Evolutionary conservation across 2,888 invertebrate species (phyloP), one percentile per base, ranked within the genome.

Genomic region (Drosophila prolongata): DNA sequence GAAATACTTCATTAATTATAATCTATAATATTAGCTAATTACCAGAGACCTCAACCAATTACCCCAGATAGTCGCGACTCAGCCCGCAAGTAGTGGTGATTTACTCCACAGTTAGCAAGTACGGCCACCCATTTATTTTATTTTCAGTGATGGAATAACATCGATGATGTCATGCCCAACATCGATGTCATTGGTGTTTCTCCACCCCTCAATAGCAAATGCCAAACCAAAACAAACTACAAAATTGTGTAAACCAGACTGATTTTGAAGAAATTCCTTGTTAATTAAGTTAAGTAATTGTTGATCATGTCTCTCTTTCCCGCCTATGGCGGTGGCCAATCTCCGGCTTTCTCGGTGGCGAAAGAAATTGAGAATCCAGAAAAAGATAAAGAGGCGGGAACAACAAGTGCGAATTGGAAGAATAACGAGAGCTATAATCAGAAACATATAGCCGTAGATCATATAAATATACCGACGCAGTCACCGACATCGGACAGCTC

Each of bases 221-320:
- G n/a, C 40, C n/a, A n/a, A n/a, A n/a, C 6, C 14, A 40, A 40
- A 40, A 40, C 14, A 40, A 8, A 8, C 6, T 30, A 30, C 30
- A 30, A 30, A 40, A n/a, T 40, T 40, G 6, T n/a, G 6, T n/a
- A 14, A 14, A 11, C 11, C 14, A n/a, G n/a, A 5, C 14, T n/a
- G 6, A 40, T n/a, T 43, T 2, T 3, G 3, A 11, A 43, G 4
- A 10, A 27, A 14, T 34, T 14, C 14, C 8, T 30, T 9, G 11
- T 14, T 47, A 14, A 30, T 1, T 10, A 47, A 34, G 2, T 10
- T 27, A n/a, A 30, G 6, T 35, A 13, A 19, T 11, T 13, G 16
- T 4, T 35, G 14, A 16, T 1, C 10, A 59, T 59, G 58, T 59
- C 58, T 13, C 42, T 59, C 6, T 59, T 59, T 59, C 58, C 58